Percentiles rank a stretch among this genome's conserved stretches.
Conservation (phyloP, 2,113 vertebrate species). For the Gymnocephalus cernua region DNA sequence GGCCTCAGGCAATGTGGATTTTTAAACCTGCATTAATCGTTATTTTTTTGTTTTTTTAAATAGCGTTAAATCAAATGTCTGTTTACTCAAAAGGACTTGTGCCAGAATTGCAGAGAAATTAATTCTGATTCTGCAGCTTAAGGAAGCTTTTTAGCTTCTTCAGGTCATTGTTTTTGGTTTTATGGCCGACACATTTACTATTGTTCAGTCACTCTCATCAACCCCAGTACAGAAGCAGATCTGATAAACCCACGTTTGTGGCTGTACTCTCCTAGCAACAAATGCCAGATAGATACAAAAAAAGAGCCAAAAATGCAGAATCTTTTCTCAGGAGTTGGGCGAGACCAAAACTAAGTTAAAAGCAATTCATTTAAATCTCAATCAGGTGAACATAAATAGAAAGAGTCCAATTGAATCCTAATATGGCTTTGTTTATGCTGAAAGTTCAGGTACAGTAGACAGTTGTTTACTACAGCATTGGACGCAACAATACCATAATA, state of each 20-base stretch:
- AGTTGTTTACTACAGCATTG: background rate
- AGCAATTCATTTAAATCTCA: background rate
- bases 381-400: background rate
- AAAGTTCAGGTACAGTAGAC: no score
- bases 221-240: background rate
- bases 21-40: slow-evolving; percentile 9
- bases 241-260: background rate
- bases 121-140: background rate
- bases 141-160: slow-evolving; percentile 3
- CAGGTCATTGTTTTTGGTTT: slow-evolving; percentile 7
- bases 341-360: background rate
- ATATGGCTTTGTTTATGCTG: background rate
- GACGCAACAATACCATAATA: background rate
- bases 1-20: background rate
- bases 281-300: background rate
- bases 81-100: background rate
- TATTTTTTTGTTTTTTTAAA: background rate
- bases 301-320: background rate
- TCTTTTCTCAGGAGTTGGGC: background rate
- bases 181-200: background rate
- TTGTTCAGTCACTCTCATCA: background rate
- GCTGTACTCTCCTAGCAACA: background rate
- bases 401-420: background rate
- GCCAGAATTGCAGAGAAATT: background rate
- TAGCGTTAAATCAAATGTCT: background rate